These are phyloP conservation scores for Colletes gigas DNA, from an alignment of 1,140 invertebrate species.

Conservation along the genomic window DNA sequence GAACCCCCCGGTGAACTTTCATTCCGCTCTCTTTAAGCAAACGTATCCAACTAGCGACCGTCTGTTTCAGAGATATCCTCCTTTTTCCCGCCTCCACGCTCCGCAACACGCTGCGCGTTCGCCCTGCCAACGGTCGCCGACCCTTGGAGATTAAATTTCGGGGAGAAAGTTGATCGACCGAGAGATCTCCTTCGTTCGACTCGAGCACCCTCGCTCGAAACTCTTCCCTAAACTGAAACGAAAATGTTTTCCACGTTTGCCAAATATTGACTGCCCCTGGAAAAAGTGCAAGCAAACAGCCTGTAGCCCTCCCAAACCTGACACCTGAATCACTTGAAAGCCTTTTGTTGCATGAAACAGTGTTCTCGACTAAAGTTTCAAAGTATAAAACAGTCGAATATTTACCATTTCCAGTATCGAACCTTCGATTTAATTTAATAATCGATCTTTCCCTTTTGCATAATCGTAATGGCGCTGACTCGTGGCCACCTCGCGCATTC, in stretches of 20 bases:
- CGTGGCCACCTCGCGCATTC: neutral
- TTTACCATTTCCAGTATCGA: no score
- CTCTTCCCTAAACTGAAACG: neutral
- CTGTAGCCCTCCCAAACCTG: no score
- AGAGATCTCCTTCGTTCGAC: neutral
- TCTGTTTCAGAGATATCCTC: neutral
- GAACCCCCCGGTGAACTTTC: slow-evolving; percentile 35
- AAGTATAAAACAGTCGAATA: no score
- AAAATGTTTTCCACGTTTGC: neutral
- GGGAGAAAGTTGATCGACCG: slow-evolving; percentile 8
- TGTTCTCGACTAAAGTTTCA: no score
- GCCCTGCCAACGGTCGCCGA: neutral
- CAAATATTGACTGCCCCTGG: neutral
- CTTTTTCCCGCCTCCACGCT: neutral
- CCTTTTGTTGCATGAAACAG: no score
- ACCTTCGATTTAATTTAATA: no score
- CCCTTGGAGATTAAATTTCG: slow-evolving; percentile 33
- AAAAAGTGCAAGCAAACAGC: no score
- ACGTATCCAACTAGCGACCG: neutral
- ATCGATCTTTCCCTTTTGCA: neutral
- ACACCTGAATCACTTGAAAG: no score
- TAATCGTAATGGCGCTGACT: neutral
- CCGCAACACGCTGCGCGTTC: neutral
- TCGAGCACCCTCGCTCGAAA: no score
- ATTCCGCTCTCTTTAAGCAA: slow-evolving; percentile 27